These are phyloP conservation scores for Umimayanthus chanpuru DNA, from an alignment of 92 coral and sea anemone species.

Conservation along the genomic window DNA sequence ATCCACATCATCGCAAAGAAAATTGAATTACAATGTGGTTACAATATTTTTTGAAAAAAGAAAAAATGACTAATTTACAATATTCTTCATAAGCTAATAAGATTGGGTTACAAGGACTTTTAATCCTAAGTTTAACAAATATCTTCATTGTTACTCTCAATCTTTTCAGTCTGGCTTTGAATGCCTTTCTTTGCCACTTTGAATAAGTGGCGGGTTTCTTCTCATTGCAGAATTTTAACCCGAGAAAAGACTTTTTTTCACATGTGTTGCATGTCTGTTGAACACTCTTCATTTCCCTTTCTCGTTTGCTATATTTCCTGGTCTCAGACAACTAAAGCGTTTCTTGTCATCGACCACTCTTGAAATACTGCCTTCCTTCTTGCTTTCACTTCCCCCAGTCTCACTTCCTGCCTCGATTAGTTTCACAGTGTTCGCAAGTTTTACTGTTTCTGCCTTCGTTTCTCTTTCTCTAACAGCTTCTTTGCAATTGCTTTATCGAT, in stretches of 20 bases:
- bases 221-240: conserved; percentile 17
- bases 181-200: conserved; percentile 8
- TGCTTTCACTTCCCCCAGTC: neutral
- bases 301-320: conserved; percentile 34
- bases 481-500: neutral
- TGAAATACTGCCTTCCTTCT: conserved; percentile 19
- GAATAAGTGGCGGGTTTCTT: conserved; percentile 2
- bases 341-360: neutral
- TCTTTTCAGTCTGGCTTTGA: conserved; percentile 34
- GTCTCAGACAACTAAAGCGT: conserved; percentile 39
- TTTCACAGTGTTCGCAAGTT: conserved; percentile 2
- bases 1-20: too few species aligned
- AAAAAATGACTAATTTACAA: too few species aligned
- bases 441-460: conserved; percentile 1
- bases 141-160: conserved; percentile 1
- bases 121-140: too few species aligned
- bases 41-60: too few species aligned
- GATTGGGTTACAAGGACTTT: too few species aligned
- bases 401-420: conserved; percentile 39
- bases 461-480: conserved; percentile 35
- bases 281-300: conserved; percentile 31
- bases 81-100: too few species aligned
- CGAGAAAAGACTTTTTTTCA: conserved; percentile 34
- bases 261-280: conserved; percentile 46
- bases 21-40: too few species aligned